Evolutionary conservation across 2,797 vertebrate species (phyloP).

Genomic region (Squalus acanthias): DNA sequence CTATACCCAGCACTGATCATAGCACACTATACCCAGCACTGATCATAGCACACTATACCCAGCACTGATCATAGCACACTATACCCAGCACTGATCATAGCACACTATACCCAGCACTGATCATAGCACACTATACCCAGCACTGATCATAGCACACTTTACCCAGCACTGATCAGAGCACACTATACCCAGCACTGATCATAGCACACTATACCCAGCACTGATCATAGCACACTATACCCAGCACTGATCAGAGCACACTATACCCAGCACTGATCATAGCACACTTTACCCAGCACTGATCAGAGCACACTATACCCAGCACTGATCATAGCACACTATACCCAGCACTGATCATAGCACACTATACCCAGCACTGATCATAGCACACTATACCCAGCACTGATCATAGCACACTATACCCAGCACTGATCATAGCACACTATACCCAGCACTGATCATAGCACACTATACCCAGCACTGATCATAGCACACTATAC

Average conservation of each 20-base stretch:
- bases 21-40: neutral
- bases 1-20: neutral
- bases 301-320: neutral
- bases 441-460: neutral
- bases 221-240: neutral
- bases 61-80: neutral
- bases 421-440: neutral
- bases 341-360: neutral
- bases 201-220: neutral
- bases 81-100: neutral
- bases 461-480: neutral
- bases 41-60: neutral
- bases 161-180: neutral
- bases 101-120: neutral
- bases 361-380: neutral
- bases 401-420: neutral
- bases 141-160: neutral
- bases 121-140: neutral
- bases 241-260: no score
- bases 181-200: neutral
- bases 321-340: neutral
- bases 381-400: neutral
- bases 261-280: neutral
- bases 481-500: neutral
- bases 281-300: neutral